Conservation (phyloP, 2,797 vertebrate genomes). For the Molossus alvarezi region DNA sequence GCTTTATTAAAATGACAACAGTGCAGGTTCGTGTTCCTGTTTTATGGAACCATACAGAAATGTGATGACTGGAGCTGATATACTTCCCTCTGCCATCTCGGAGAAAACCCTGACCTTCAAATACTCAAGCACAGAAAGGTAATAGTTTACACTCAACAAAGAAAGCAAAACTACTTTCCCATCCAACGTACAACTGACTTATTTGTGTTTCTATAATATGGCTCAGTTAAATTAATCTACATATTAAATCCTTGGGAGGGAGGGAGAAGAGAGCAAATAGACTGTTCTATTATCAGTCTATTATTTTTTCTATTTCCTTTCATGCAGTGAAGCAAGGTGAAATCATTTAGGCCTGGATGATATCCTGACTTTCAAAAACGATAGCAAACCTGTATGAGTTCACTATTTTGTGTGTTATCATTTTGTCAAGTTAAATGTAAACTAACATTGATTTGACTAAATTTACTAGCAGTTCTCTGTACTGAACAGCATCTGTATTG, state of each 20-base stretch:
- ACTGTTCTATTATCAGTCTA: background rate
- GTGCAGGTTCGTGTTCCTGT: background rate
- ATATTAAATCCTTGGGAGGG: background rate
- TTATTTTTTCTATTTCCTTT: background rate
- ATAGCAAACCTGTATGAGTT: background rate
- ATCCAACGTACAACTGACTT: background rate
- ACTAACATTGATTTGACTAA: slow-evolving; percentile 25
- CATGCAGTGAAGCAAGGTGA: background rate
- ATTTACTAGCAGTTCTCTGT: background rate
- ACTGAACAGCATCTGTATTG: background rate
- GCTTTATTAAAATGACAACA: background rate
- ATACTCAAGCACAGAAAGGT: background rate
- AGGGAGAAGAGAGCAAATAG: background rate
- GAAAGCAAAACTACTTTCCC: background rate
- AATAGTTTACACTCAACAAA: background rate
- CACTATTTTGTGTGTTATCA: background rate
- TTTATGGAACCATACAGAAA: background rate
- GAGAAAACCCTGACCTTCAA: slow-evolving; percentile 16
- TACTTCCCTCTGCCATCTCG: background rate
- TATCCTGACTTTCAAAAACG: background rate
- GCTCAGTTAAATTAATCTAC: slow-evolving; percentile 9
- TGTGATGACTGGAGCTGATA: background rate
- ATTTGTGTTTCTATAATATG: slow-evolving; percentile 3
- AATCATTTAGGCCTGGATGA: background rate
- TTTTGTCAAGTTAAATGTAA: slow-evolving; percentile 25